These are phyloP conservation scores for Lucinisca nassula DNA, from an alignment of 2,888 invertebrate species.

Conservation along the genomic window DNA sequence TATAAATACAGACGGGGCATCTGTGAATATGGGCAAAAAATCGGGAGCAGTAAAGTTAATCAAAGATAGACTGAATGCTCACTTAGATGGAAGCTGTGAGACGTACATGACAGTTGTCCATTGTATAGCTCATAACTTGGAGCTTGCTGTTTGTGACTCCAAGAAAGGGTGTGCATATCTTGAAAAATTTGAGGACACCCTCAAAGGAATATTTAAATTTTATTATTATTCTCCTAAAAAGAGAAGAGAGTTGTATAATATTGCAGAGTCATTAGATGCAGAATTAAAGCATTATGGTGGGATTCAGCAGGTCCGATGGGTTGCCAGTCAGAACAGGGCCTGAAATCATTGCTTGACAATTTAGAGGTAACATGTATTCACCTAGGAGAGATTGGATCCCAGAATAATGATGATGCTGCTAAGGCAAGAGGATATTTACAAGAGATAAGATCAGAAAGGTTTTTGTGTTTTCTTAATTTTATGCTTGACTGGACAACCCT, in stretches of 20 bases:
- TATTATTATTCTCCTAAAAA: slow-evolving; percentile 32
- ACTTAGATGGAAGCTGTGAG: slow-evolving; percentile 1
- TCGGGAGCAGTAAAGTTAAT: slow-evolving; percentile 33
- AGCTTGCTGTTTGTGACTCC: slow-evolving; percentile 32
- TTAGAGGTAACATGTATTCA: slow-evolving; percentile 17
- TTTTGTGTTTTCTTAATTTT: too few species aligned
- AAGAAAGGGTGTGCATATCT: slow-evolving; percentile 33
- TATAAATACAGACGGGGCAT: slow-evolving; percentile 38
- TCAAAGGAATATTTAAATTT: slow-evolving; percentile 27
- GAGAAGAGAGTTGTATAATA: slow-evolving; percentile 26
- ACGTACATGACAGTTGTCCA: slow-evolving; percentile 23
- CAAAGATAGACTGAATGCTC: slow-evolving; percentile 14
- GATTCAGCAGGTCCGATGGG: slow-evolving; percentile 34
- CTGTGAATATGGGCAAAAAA: slow-evolving; percentile 33
- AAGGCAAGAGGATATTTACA: too few species aligned
- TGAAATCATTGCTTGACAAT: slow-evolving; percentile 30
- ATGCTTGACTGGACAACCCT: too few species aligned
- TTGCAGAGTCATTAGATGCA: slow-evolving; percentile 19
- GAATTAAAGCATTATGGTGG: slow-evolving; percentile 40
- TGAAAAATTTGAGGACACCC: slow-evolving; percentile 24
- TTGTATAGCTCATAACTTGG: slow-evolving; percentile 42
- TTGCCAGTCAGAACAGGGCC: slow-evolving; percentile 29
- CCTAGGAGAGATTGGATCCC: slow-evolving; percentile 12
- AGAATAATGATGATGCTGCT: too few species aligned
- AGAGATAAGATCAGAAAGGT: too few species aligned